Percentiles rank a stretch among this genome's conserved stretches.
These are phyloP conservation scores for Pyrocephalus nanus DNA, from an alignment of 2,797 vertebrate genomes.

Conservation along the genomic window DNA sequence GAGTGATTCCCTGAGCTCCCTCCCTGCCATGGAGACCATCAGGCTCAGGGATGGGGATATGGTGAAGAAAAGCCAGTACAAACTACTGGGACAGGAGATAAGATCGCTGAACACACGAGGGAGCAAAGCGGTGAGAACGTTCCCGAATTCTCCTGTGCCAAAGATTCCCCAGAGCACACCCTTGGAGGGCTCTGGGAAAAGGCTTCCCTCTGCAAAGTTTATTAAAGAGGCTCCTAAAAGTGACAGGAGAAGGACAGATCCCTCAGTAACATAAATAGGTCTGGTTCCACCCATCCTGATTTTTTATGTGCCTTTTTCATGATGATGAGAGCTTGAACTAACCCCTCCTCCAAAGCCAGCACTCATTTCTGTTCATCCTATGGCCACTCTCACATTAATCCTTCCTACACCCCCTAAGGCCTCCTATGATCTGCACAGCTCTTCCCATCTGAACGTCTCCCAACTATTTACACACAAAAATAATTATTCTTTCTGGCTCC, in stretches of 20 bases:
- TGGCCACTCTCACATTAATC: neutral
- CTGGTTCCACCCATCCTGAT: neutral
- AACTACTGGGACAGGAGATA: neutral
- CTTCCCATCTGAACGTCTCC: neutral
- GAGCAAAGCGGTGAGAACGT: neutral
- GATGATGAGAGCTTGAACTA: neutral
- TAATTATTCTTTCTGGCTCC: neutral
- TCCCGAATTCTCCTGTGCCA: neutral
- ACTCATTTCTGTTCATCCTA: fast-evolving
- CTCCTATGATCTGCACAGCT: neutral
- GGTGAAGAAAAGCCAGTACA: neutral
- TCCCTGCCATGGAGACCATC: fast-evolving
- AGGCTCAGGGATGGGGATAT: neutral
- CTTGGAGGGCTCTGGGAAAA: neutral
- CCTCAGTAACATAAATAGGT: neutral
- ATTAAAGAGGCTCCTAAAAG: neutral
- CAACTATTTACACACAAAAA: neutral
- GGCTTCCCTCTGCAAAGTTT: neutral
- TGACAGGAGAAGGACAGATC: neutral
- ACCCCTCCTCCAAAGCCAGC: neutral
- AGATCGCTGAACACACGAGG: neutral
- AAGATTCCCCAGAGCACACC: neutral
- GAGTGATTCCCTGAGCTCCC: neutral
- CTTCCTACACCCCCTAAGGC: neutral
- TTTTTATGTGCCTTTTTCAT: neutral